phyloP scores from a whole-genome alignment of 1,140 invertebrate genomes.

The Idris sp. region DNA sequence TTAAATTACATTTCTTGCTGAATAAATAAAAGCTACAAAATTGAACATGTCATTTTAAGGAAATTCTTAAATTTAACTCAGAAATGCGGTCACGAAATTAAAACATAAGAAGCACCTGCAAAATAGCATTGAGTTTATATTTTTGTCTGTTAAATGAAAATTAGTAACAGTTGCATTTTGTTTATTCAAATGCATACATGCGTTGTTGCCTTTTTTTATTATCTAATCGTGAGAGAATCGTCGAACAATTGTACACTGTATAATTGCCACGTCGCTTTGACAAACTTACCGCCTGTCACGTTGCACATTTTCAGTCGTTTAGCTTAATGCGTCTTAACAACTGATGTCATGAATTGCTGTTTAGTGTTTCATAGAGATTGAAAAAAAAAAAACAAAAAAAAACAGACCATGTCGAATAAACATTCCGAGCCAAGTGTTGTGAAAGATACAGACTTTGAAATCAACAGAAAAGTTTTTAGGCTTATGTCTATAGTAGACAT shows the following conservation, averaged over 20 bases:
- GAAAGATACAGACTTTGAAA: slow-evolving; percentile 69
- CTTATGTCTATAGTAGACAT: slow-evolving; percentile 75
- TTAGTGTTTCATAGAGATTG: neutral
- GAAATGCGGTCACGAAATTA: too few relatives aligned
- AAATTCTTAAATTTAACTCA: too few relatives aligned
- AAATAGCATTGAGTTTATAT: too few relatives aligned
- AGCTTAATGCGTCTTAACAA: too few relatives aligned
- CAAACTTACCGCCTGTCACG: slow-evolving; percentile 6
- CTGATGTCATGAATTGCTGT: too few relatives aligned
- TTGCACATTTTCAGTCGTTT: slow-evolving; percentile 1
- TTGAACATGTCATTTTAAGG: too few relatives aligned
- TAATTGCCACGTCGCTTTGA: slow-evolving; percentile 45
- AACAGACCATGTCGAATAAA: slow-evolving; percentile 25
- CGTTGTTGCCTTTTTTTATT: slow-evolving; percentile 23
- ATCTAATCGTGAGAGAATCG: slow-evolving; percentile 20
- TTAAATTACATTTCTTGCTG: too few relatives aligned
- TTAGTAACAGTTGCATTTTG: too few relatives aligned
- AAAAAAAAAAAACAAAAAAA: too few relatives aligned
- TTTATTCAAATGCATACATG: slow-evolving; percentile 21
- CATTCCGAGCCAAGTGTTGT: slow-evolving; percentile 39
- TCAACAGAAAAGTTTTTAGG: slow-evolving; percentile 70
- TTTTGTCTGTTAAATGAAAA: too few relatives aligned
- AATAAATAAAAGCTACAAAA: too few relatives aligned
- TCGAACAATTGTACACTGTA: slow-evolving; percentile 16
- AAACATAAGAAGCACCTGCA: too few relatives aligned